These are phyloP conservation scores for Gymnopithys bicolor DNA, from an alignment of 2,797 vertebrate species.

Conservation along the genomic window DNA sequence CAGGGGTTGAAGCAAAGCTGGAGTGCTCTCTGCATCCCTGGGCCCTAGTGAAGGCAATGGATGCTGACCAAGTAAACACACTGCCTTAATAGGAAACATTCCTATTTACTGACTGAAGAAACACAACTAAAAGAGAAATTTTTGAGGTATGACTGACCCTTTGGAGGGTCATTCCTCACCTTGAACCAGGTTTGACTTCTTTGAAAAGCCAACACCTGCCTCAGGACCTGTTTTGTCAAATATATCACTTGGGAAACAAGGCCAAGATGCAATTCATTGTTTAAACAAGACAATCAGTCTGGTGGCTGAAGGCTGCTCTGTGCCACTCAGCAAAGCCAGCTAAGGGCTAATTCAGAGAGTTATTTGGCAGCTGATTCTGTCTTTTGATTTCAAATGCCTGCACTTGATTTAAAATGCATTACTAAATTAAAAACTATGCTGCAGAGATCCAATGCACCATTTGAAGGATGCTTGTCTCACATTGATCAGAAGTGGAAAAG, in stretches of 20 bases:
- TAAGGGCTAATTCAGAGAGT: neutral
- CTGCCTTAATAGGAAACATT: neutral
- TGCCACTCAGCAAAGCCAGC: neutral
- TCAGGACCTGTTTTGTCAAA: neutral
- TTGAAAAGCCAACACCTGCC: neutral
- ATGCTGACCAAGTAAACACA: neutral
- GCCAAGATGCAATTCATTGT: neutral
- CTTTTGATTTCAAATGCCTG: neutral
- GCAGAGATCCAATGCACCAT: neutral
- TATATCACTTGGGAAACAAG: neutral
- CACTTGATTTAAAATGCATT: neutral
- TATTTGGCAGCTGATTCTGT: neutral
- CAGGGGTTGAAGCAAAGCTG: neutral
- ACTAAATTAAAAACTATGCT: conserved; percentile 26
- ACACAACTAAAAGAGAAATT: neutral
- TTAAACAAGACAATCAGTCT: neutral
- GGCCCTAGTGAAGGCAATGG: accelerated
- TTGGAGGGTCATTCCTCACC: neutral
- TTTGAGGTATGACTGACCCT: neutral
- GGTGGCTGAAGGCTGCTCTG: neutral
- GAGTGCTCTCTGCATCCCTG: neutral
- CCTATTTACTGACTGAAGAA: neutral
- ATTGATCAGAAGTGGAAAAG: neutral
- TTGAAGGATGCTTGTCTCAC: neutral
- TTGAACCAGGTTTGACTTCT: neutral